These are phyloP conservation scores for Irena cyanogastra DNA, from an alignment of 2,113 vertebrate species.

Conservation along the genomic window DNA sequence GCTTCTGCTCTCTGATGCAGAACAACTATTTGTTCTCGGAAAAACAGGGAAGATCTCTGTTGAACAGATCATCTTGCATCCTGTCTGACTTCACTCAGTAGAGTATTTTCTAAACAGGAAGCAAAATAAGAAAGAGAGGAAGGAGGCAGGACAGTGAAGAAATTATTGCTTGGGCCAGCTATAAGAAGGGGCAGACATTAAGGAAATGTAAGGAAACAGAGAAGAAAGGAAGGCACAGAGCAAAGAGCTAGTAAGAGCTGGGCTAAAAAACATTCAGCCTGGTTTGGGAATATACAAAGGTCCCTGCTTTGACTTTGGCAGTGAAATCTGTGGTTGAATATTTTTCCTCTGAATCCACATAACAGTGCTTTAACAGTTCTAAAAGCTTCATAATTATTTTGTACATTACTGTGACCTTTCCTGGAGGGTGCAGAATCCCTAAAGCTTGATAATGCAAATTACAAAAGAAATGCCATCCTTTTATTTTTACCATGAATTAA, in stretches of 20 bases:
- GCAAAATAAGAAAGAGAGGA: background rate
- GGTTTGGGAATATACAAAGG: background rate
- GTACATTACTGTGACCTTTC: background rate
- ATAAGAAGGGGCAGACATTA: background rate
- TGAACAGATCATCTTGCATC: background rate
- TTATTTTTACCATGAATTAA: background rate
- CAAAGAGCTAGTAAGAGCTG: background rate
- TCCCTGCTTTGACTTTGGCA: background rate
- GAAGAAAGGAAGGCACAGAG: background rate
- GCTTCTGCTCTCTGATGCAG: background rate
- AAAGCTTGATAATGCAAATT: background rate
- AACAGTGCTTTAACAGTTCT: background rate
- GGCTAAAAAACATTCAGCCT: background rate
- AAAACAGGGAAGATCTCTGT: background rate
- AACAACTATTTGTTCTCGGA: background rate
- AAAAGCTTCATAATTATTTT: background rate
- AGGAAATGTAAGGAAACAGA: background rate
- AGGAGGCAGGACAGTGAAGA: background rate
- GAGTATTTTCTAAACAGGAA: background rate
- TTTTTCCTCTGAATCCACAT: slow-evolving; percentile 10
- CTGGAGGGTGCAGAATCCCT: background rate
- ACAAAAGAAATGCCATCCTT: background rate
- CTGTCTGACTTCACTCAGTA: background rate
- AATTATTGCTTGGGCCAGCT: background rate
- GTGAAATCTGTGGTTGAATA: slow-evolving; percentile 1